Conservation (phyloP, 2,888 invertebrate species). For the Melanostoma scalare region DNA sequence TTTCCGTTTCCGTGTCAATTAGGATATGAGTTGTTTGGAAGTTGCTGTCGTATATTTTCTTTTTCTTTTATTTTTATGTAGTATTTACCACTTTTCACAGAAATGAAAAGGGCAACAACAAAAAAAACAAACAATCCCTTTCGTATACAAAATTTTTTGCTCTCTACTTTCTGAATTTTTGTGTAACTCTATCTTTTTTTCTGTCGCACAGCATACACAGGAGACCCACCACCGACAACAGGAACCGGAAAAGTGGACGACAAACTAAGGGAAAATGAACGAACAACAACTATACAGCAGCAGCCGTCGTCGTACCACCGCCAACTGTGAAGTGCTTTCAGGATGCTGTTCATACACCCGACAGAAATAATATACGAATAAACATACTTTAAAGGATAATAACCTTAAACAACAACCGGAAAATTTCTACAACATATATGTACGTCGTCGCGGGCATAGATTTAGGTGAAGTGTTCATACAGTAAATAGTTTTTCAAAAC, state of each 20-base stretch:
- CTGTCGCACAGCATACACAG: conserved; percentile 36
- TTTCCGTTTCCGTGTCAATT: conserved; percentile 72
- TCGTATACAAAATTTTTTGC: conserved; percentile 32
- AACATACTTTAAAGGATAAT: conserved; percentile 69
- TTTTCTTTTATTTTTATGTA: conserved; percentile 14
- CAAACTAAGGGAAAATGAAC: conserved; percentile 66
- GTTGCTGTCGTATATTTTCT: conserved; percentile 25
- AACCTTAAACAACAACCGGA: conserved; percentile 58
- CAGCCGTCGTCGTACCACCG: conserved; percentile 26
- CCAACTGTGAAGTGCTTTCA: conserved; percentile 58
- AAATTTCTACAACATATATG: conserved; percentile 20
- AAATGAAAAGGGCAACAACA: conserved; percentile 20
- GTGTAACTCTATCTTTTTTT: conserved; percentile 31
- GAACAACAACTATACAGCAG: conserved; percentile 35
- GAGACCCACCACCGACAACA: conserved; percentile 59
- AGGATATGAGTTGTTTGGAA: conserved; percentile 62
- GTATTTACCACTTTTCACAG: conserved; percentile 23
- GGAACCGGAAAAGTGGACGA: conserved; percentile 72
- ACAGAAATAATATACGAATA: conserved; percentile 66
- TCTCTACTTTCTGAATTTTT: conserved; percentile 51
- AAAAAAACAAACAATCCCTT: conserved; percentile 26
- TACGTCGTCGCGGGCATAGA: conserved; percentile 42
- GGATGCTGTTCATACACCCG: conserved; percentile 57
- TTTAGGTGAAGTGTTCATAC: conserved; percentile 62
- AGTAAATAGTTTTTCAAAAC: conserved; percentile 53